Conservation (phyloP, 2,113 vertebrate species). For the Lanius ludovicianus region DNA sequence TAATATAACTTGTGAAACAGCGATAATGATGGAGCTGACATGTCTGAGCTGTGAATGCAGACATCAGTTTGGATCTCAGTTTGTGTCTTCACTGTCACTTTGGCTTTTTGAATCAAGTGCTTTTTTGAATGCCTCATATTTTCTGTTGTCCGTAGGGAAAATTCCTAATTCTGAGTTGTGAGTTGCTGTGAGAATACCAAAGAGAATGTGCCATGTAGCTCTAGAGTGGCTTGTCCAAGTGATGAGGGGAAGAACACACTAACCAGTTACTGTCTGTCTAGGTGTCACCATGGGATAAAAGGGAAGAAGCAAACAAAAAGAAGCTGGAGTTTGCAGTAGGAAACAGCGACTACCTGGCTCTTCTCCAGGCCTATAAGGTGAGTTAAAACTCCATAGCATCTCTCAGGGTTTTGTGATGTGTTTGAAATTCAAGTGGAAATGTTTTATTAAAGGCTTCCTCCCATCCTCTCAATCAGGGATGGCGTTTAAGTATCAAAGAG, state of each 20-base stretch:
- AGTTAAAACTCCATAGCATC: not conserved
- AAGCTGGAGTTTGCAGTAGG: conserved; percentile 89
- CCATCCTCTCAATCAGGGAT: conserved; percentile 77
- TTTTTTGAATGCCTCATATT: not conserved
- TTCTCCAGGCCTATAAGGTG: conserved; percentile 93
- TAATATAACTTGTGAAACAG: not conserved
- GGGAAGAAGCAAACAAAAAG: conserved; percentile 92
- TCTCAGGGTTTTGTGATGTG: not conserved
- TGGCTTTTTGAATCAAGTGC: not conserved
- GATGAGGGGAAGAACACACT: not conserved
- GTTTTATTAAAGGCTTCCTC: not conserved
- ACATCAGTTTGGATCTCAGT: not conserved
- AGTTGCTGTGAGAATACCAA: not conserved
- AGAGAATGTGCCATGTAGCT: not conserved
- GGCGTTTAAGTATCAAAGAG: conserved; percentile 83
- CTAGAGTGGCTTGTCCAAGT: not conserved
- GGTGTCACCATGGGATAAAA: conserved; percentile 96
- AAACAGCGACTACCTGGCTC: conserved; percentile 92
- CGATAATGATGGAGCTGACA: not conserved
- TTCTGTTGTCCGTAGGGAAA: not conserved
- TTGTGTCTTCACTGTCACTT: not conserved
- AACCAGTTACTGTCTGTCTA: conserved; percentile 43
- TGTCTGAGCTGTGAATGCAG: not conserved
- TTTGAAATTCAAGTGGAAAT: not conserved
- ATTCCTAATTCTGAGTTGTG: not conserved